A percentile compares a stretch with the other conserved stretches of the same genome.
These are phyloP conservation scores for Aspiorhynchus laticeps DNA, from an alignment of 2,113 vertebrate genomes.

Conservation along the genomic window DNA sequence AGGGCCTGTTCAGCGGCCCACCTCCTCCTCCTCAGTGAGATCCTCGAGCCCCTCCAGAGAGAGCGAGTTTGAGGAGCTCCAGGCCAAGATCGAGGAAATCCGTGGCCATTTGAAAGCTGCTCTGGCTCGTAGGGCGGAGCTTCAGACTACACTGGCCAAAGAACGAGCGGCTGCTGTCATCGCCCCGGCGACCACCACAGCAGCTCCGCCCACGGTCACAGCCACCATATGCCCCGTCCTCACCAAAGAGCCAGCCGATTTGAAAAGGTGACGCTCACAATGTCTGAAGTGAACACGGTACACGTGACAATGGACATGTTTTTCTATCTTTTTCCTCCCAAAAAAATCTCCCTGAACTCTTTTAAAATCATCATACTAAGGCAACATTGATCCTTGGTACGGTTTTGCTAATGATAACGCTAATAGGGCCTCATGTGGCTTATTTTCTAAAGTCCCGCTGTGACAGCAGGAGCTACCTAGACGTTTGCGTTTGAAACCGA, in stretches of 20 bases:
- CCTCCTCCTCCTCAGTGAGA: neutral
- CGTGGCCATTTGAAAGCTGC: slow-evolving; percentile 76
- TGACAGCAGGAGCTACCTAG: neutral
- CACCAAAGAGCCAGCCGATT: slow-evolving; percentile 58
- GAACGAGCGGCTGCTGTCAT: slow-evolving; percentile 37
- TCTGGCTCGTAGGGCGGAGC: slow-evolving; percentile 78
- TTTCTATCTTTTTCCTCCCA: slow-evolving; percentile 32
- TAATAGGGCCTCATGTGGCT: neutral
- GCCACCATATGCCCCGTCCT: slow-evolving; percentile 59
- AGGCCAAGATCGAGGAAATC: slow-evolving; percentile 77
- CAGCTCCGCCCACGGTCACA: slow-evolving; percentile 52
- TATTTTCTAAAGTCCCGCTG: neutral
- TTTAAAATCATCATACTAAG: slow-evolving; percentile 40
- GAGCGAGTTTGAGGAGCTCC: slow-evolving; percentile 79
- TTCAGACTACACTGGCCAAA: slow-evolving; percentile 75
- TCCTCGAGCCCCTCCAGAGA: slow-evolving; percentile 32
- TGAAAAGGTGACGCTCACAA: slow-evolving; percentile 71
- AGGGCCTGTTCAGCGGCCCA: slow-evolving; percentile 39
- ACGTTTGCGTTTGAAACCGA: neutral
- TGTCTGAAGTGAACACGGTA: neutral
- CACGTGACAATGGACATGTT: slow-evolving; percentile 8
- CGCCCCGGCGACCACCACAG: slow-evolving; percentile 10
- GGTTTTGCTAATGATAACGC: slow-evolving; percentile 23
- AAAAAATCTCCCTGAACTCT: slow-evolving; percentile 37
- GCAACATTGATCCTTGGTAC: slow-evolving; percentile 14